Evolutionary conservation across 2,113 vertebrate genomes (phyloP).

Genomic region (Phoxinus phoxinus): DNA sequence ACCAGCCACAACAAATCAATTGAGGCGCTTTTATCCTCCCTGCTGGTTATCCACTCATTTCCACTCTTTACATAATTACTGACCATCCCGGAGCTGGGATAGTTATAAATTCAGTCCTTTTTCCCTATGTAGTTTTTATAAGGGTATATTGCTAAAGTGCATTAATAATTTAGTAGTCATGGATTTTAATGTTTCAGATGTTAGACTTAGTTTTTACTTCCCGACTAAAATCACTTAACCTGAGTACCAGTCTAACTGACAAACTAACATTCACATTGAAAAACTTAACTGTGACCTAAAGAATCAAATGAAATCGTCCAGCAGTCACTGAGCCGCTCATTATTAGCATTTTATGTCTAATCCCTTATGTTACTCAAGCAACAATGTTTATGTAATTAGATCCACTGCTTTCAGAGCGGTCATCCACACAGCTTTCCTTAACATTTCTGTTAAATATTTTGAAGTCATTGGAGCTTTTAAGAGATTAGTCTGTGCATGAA

Average conservation of each 20-base stretch:
- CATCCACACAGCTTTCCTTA: neutral
- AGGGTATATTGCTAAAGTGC: neutral
- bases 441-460: slow-evolving; percentile 47
- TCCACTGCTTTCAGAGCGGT: slow-evolving; percentile 7
- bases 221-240: neutral
- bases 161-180: neutral
- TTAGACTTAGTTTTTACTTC: neutral
- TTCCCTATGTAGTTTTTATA: neutral
- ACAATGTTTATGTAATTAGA: slow-evolving; percentile 25
- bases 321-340: neutral
- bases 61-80: neutral
- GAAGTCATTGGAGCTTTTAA: slow-evolving; percentile 51
- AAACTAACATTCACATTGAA: neutral
- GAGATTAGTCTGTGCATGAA: slow-evolving; percentile 45
- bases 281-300: neutral
- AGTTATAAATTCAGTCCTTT: neutral
- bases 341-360: slow-evolving; percentile 30
- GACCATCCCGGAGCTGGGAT: neutral
- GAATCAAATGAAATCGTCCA: neutral
- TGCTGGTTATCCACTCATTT: slow-evolving; percentile 12
- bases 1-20: slow-evolving; percentile 48
- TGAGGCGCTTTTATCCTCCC: slow-evolving; percentile 42
- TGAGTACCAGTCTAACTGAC: neutral
- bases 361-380: slow-evolving; percentile 11
- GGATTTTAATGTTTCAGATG: neutral